These are phyloP conservation scores for Spizaetus ornatus DNA, from an alignment of 2,113 vertebrate species.

Conservation along the genomic window DNA sequence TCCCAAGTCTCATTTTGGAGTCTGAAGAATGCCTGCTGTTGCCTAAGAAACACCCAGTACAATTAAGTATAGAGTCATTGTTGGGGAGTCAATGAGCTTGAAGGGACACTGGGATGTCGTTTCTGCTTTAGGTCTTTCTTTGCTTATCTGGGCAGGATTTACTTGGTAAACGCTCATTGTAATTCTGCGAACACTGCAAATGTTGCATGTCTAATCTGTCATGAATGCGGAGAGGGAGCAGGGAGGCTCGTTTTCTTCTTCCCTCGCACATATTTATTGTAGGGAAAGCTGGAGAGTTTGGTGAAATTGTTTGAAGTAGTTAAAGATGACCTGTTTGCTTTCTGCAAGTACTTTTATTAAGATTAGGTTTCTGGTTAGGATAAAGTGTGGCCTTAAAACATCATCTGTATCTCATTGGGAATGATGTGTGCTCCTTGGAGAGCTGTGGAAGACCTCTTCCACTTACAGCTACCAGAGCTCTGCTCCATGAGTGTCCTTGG, in stretches of 20 bases:
- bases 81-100: background rate
- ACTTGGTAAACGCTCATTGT: background rate
- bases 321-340: background rate
- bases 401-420: background rate
- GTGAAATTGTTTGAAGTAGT: background rate
- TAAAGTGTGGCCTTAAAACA: background rate
- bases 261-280: accelerated
- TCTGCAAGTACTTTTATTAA: background rate
- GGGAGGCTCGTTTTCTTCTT: background rate
- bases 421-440: background rate
- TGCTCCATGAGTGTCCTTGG: background rate
- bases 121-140: background rate
- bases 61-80: background rate
- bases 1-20: background rate
- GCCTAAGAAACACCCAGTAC: slow-evolving; percentile 19
- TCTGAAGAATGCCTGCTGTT: background rate
- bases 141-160: background rate
- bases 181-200: background rate
- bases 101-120: background rate
- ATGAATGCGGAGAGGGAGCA: background rate
- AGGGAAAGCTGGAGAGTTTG: background rate
- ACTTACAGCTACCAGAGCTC: background rate
- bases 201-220: background rate
- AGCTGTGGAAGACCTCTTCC: background rate
- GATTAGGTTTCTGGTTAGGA: background rate